Percentiles rank a stretch among this genome's conserved stretches.
Evolutionary conservation across 2,797 vertebrate species (phyloP).

Genomic region (Acanthis flammea): DNA sequence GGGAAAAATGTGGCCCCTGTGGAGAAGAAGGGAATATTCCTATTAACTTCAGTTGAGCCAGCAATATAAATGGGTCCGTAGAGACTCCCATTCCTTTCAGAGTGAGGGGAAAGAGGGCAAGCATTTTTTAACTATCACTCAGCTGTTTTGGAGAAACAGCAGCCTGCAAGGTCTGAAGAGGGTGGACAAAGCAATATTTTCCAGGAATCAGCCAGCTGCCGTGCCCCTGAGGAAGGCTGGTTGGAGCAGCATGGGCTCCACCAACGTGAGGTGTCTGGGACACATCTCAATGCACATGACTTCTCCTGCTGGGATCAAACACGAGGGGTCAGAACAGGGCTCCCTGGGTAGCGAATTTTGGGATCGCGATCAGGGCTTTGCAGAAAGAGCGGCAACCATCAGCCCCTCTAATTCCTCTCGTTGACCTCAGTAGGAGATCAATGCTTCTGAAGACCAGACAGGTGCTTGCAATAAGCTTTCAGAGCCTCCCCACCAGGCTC

Average conservation of each 20-base stretch:
- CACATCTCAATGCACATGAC: neutral
- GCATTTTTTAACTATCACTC: slow-evolving; percentile 7
- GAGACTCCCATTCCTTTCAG: neutral
- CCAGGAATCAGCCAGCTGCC: neutral
- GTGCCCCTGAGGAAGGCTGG: neutral
- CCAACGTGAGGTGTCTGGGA: neutral
- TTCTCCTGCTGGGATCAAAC: slow-evolving; percentile 47
- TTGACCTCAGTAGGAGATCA: slow-evolving; percentile 39
- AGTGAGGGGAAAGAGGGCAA: slow-evolving; percentile 4
- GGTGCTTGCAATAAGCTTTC: slow-evolving; percentile 53
- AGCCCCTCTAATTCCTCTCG: neutral
- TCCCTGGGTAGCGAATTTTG: neutral
- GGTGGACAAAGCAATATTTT: slow-evolving; percentile 3
- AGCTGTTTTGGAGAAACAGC: neutral
- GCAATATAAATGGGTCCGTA: neutral
- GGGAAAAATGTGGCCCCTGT: neutral
- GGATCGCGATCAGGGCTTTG: neutral
- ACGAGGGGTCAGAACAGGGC: neutral
- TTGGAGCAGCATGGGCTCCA: neutral
- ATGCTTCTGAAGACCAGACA: slow-evolving; percentile 40
- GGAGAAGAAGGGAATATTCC: slow-evolving; percentile 32
- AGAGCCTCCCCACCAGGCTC: slow-evolving; percentile 47
- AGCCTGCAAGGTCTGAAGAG: neutral
- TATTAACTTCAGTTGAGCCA: slow-evolving; percentile 1
- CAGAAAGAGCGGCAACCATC: neutral